These are phyloP conservation scores for Nibea coibor DNA, from an alignment of 2,113 vertebrate genomes.

Conservation along the genomic window DNA sequence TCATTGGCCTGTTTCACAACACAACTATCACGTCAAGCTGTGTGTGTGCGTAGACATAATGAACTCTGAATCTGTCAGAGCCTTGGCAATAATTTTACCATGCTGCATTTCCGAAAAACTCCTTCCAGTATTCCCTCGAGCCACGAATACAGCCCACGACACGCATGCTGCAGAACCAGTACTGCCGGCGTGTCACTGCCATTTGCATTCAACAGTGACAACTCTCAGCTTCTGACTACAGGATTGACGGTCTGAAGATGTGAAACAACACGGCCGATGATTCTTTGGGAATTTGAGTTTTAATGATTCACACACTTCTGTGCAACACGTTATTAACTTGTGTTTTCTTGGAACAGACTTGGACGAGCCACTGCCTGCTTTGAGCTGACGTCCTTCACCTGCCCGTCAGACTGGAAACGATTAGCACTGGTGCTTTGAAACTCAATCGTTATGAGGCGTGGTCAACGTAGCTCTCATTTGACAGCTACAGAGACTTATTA, in stretches of 20 bases:
- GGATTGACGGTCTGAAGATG: not conserved
- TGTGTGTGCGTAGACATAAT: too few species aligned
- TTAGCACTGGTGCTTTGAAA: not conserved
- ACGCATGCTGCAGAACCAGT: constrained; percentile 12
- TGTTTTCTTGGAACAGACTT: not conserved
- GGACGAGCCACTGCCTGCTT: constrained; percentile 12
- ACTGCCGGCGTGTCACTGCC: not conserved
- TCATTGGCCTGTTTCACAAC: constrained; percentile 27
- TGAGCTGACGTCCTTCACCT: not conserved
- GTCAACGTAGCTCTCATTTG: not conserved
- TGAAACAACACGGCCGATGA: not conserved
- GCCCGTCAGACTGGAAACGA: constrained; percentile 1
- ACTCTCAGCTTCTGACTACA: not conserved
- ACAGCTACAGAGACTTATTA: not conserved
- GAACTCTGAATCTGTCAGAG: not conserved
- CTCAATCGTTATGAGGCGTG: not conserved
- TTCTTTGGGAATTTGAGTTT: not conserved
- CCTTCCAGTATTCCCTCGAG: not conserved
- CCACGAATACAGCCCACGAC: not conserved
- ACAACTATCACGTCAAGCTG: not conserved
- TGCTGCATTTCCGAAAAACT: not conserved
- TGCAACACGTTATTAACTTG: not conserved
- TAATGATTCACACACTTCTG: not conserved
- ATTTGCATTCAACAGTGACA: not conserved
- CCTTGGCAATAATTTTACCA: not conserved